Evolutionary conservation across 1,140 invertebrate genomes (phyloP), one percentile per base, ranked within the genome.

Genomic region (Phthorimaea operculella): DNA sequence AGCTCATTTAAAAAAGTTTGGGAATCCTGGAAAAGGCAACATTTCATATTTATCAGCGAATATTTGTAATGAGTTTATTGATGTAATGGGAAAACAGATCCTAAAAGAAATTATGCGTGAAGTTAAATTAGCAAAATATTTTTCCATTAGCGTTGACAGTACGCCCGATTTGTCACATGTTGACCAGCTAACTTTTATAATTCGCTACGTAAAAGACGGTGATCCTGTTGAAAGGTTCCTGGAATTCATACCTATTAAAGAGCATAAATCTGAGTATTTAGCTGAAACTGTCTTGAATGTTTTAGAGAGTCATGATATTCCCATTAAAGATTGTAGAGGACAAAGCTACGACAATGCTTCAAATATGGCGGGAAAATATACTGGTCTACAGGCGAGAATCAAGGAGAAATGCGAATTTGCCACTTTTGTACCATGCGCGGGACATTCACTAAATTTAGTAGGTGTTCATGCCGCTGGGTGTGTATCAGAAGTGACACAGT

Each of bases 141-240:
- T 36, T 48, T 64, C 62, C 33, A 51, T 63, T 47, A 57, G 50
- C 58, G 60, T 85, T 47, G 82, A 86, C 61, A 78, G 67, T 52
- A 81, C 77, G 17, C 78, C 80, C 33, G 74, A 85, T 74, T 42
- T 76, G 51, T 60, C 69, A n/a, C 77, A 85, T 60, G 64, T 75
- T 17, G 81, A 85, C 59, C 79, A 85, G 54, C 64, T 84, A 7
- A 72, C 73, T 44, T 55, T 64, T 53, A 59, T 68, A 6, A 49
- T 69, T 54, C 36, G 62, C 54, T 73, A 67, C 55, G 59, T 56
- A 59, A 66, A 55, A 62, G 62, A 59, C 34, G 11, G 60, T 21
- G 44, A 14, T n/a, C 57, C 65, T 54, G 11, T 59, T 54, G 62
- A 65, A 55, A 58, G 59, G 58, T 66, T 68, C 62, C 42, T 68